These are phyloP conservation scores for Penaeus indicus DNA, from an alignment of 1,140 invertebrate species.

Conservation along the genomic window DNA sequence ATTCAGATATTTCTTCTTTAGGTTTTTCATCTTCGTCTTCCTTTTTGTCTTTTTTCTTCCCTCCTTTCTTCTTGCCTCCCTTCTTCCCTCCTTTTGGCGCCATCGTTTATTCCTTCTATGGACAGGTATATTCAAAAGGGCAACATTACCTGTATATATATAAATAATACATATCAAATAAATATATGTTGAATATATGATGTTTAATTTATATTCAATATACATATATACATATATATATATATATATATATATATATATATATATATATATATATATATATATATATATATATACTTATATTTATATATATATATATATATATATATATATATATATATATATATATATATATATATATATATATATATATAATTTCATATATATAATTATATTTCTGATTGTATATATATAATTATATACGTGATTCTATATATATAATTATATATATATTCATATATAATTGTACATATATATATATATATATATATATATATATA, in stretches of 20 bases:
- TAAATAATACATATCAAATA: no score
- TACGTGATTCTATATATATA: not conserved
- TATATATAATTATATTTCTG: not conserved
- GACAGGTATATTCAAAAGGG: not conserved
- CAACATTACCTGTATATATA: no score
- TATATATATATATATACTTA: no score
- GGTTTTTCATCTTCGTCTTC: conserved; percentile 49
- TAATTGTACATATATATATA: conserved; percentile 1
- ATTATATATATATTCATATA: not conserved
- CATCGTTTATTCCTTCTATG: not conserved
- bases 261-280: no score
- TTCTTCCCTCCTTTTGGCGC: conserved; percentile 50
- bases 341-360: no score
- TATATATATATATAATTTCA: not conserved
- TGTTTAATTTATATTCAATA: no score
- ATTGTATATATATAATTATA: not conserved
- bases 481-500: not conserved
- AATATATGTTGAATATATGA: no score
- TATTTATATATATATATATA: no score
- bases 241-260: no score
- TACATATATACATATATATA: no score
- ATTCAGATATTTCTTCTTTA: conserved; percentile 57
- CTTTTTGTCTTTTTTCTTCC: conserved; percentile 57
- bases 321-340: no score
- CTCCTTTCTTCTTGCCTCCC: conserved; percentile 51